These are phyloP conservation scores for Rhegmatorhina hoffmannsi DNA, from an alignment of 2,113 vertebrate species.

Conservation along the genomic window DNA sequence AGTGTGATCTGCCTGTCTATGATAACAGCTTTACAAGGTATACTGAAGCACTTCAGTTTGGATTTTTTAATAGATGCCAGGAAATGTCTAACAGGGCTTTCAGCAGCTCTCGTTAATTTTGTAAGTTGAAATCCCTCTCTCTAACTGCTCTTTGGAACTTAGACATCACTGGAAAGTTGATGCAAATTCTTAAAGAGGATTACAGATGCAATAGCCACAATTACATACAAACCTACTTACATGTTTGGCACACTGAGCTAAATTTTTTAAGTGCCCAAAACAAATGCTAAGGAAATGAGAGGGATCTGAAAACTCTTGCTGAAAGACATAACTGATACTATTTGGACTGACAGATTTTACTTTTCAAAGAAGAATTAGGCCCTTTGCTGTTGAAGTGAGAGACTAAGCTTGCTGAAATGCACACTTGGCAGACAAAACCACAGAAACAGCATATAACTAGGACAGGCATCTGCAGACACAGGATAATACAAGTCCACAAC, in stretches of 20 bases:
- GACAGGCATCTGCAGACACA: background rate
- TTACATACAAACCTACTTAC: background rate
- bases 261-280: background rate
- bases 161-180: background rate
- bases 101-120: background rate
- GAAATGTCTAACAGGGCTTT: background rate
- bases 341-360: background rate
- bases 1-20: conserved; percentile 78
- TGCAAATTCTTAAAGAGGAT: background rate
- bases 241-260: background rate
- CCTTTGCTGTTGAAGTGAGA: background rate
- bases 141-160: conserved; percentile 14
- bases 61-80: background rate
- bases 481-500: background rate
- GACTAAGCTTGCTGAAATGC: background rate
- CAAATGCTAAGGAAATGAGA: background rate
- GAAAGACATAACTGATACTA: background rate
- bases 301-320: background rate
- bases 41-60: background rate
- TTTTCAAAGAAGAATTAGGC: background rate
- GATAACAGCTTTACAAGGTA: conserved; percentile 87
- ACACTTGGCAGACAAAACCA: background rate
- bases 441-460: background rate
- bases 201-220: background rate
- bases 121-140: background rate